Conservation (phyloP, 2,113 vertebrate genomes). For the Acrocephalus kingi region DNA sequence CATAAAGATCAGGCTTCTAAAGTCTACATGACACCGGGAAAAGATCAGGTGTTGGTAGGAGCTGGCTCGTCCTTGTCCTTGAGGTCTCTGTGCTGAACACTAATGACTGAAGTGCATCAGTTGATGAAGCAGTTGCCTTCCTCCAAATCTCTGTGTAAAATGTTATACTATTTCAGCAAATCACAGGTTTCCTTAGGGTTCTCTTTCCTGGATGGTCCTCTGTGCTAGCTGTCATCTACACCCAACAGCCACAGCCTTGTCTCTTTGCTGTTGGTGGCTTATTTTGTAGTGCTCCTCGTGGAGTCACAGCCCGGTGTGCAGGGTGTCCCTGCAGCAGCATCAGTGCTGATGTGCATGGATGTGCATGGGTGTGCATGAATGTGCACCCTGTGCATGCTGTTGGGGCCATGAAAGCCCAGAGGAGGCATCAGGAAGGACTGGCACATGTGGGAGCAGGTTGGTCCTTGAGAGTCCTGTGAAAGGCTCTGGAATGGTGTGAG, state of each 20-base stretch:
- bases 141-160: neutral
- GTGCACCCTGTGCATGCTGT: rapidly evolving
- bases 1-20: neutral
- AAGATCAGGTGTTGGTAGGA: neutral
- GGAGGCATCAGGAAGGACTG: neutral
- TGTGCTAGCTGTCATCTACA: neutral
- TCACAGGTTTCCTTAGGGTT: neutral
- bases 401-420: rapidly evolving
- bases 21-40: neutral
- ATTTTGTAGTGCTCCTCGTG: neutral
- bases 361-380: neutral
- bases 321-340: rapidly evolving
- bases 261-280: neutral
- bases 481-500: neutral
- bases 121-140: neutral
- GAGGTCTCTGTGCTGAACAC: neutral
- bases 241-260: neutral
- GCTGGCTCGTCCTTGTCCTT: neutral
- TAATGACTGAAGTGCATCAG: neutral
- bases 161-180: neutral
- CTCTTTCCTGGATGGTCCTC: neutral
- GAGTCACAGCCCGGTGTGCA: neutral
- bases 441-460: rapidly evolving
- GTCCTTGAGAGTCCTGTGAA: neutral
- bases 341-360: neutral